Base-by-base conservation (phyloP, 2,113 vertebrate species). In the Ranitomeya imitator region DNA sequence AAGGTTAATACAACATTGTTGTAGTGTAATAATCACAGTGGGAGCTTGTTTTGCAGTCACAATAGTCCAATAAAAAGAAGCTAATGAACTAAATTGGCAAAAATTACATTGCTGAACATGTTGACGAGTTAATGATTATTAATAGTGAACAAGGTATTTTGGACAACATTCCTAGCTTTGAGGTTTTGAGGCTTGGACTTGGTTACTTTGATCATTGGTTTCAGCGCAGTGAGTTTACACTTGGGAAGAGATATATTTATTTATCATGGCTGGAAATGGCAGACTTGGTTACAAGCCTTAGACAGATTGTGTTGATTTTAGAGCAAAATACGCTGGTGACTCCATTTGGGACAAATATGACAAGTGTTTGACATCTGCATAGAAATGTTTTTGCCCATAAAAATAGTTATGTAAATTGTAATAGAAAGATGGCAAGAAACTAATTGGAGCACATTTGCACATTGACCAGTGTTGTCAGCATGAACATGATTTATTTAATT, bases 361-460 rank as follows among this genome's bases (percentile, higher is more conserved):
- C 67, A 71, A 76, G 37, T 76, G 73, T 76, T 76, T 76, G 73
- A 76, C 73, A 76, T 31, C 73, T 76, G 11, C n/a, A 71, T 71
- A 71, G 67, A 26, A 67, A 71, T 71, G 67, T 69, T 69, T 11
- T 71, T 71, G n/a, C 67, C 23, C 7, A 23, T 73, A 16, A 6
- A 6, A 73, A 73, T 73, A 73, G 69, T 21, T 73, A 73, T 37
- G 23, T 73, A 15, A 73, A 69, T 23, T 69, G 11, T 26, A 26
- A 12, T 7, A 73, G 26, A 73, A 15, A 15, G 7, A 37, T 73
- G 69, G 69, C 61, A 7, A 19, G 1, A 19, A 7, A 16, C 4
- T 19, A 10, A 63, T 6, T 19, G 18, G 61, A 7, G 18, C 61
- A 63, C 61, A 63, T 63, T 63, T 63, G 18, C 61, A 63, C 10